Evolutionary conservation across 2,113 vertebrate species (phyloP).

Genomic region (Gymnocephalus cernua): DNA sequence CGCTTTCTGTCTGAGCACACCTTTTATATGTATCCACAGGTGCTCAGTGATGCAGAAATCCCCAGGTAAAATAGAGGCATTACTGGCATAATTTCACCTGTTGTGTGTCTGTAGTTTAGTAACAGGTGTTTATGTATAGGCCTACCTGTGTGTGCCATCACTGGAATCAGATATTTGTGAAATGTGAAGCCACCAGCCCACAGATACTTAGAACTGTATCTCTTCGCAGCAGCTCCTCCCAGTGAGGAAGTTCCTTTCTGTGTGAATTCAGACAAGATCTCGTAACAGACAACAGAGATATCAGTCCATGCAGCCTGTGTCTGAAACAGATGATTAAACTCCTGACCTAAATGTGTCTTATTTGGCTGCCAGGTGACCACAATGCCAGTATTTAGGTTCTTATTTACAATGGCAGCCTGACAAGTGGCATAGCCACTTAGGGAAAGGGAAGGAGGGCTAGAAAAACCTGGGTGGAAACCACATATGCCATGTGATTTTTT

Average conservation of each 20-base stretch:
- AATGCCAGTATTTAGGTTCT: no score
- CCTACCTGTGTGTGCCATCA: no score
- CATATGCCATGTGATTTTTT: no score
- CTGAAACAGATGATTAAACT: not conserved
- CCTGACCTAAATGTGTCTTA: not conserved
- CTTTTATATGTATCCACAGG: not conserved
- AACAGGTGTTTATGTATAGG: no score
- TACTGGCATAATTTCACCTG: not conserved
- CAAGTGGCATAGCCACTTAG: no score
- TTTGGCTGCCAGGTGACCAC: not conserved
- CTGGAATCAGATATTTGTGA: no score
- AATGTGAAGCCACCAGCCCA: no score
- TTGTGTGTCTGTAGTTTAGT: no score
- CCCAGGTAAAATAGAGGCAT: not conserved
- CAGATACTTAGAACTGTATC: not conserved
- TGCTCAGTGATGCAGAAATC: not conserved
- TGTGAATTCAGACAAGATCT: not conserved
- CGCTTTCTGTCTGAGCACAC: not conserved
- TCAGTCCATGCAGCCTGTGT: not conserved
- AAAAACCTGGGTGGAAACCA: no score
- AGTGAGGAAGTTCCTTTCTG: not conserved
- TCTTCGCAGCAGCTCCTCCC: not conserved
- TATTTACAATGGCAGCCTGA: no score
- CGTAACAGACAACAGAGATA: not conserved
- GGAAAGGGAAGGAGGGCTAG: no score